Base-by-base conservation (phyloP, 2,113 vertebrate species). In the Strix aluco region DNA sequence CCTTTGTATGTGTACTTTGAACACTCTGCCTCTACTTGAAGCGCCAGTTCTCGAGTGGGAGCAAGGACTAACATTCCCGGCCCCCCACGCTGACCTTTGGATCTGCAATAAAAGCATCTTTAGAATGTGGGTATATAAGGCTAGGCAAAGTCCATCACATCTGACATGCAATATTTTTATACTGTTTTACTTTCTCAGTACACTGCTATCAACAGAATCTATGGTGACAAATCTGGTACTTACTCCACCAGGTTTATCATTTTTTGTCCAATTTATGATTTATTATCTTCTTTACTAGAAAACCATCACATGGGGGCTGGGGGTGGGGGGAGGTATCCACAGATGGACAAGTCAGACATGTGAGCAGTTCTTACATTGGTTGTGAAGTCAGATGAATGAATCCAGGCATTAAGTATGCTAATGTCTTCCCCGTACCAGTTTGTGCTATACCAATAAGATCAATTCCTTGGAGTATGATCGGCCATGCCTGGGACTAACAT, bases 381-480 rank as follows among this genome's bases (percentile, higher is more conserved):
- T 99, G 99, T 78, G 98, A 98, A 74, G 99, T 99, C 98, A 99
- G 98, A 94, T 99, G 99, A 96, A 99, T 99, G 96, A 99, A 99
- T 82, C 99, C 99, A 46, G 99, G 99, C 92, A 99, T 98, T 92
- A 99, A 98, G 97, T 99, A 99, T 4, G 99, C 98, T 86, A 99
- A 91, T 0, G 99, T 99, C 97, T 99, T 99, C 65, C 99, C 99
- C 2, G 99, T 99, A 90, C 99, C 99, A 6, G 99, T 99, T 95
- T 99, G 99, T 63, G 99, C 99, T 62, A 99, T 99, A 73, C 98
- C 99, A 93, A 99, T 99, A 75, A 99, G 98, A 98, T 99, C 99
- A 83, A 98, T 98, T 72, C 99, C 99, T 83, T 98, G 98, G 7
- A 99, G 98, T 81, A 99, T 92, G 91, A 99, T 98, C 2, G 99